These are phyloP conservation scores for Notarius quadriscutis DNA, from an alignment of 2,113 vertebrate genomes.

Conservation along the genomic window DNA sequence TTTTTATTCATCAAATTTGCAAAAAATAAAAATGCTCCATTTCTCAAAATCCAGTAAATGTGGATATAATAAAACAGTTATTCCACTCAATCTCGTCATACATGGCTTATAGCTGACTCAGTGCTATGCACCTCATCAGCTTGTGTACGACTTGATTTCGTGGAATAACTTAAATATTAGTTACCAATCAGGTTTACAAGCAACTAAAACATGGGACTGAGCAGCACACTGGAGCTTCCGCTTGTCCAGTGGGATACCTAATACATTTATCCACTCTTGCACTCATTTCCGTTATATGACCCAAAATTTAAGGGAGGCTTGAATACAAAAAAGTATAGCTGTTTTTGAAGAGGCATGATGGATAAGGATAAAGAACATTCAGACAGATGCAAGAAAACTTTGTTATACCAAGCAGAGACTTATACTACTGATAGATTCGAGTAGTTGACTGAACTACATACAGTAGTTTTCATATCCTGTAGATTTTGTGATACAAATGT, in stretches of 20 bases:
- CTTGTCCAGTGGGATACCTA: background rate
- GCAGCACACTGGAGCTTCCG: background rate
- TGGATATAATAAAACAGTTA: no score
- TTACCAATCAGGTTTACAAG: background rate
- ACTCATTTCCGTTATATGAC: background rate
- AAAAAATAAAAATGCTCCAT: no score
- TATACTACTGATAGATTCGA: background rate
- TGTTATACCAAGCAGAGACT: background rate
- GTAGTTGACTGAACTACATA: background rate
- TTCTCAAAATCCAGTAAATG: no score
- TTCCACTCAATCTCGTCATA: no score
- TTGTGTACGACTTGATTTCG: no score
- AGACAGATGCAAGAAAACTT: background rate
- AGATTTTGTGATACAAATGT: background rate
- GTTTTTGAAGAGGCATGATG: background rate
- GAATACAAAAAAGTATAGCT: background rate
- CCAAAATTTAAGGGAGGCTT: background rate
- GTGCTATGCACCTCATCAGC: no score
- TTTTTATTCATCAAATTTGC: no score
- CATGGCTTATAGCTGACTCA: no score
- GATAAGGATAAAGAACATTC: background rate
- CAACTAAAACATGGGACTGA: background rate
- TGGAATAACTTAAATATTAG: background rate
- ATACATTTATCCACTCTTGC: background rate
- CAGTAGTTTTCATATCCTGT: background rate